phyloP scores from a whole-genome alignment of 2,797 vertebrate genomes.

The Schizopygopsis pylzovi region DNA sequence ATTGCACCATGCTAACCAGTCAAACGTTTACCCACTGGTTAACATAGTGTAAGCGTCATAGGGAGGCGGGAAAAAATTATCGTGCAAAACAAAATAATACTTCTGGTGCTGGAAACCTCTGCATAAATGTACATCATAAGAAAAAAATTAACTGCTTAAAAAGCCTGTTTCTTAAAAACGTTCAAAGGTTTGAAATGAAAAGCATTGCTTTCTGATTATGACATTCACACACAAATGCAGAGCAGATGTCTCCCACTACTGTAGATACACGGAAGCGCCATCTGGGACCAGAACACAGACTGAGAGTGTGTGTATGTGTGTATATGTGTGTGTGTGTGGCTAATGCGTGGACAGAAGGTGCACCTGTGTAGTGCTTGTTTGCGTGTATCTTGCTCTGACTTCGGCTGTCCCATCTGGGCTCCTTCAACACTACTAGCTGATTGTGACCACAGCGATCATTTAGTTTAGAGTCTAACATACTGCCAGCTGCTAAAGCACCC shows the following conservation, averaged over 20 bases:
- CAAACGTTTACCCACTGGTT: background rate
- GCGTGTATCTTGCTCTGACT: constrained; percentile 47
- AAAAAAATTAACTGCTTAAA: background rate
- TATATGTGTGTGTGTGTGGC: constrained; percentile 52
- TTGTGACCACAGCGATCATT: background rate
- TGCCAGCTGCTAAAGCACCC: background rate
- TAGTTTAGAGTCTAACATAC: constrained; percentile 16
- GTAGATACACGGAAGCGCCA: constrained; percentile 78
- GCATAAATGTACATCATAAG: background rate
- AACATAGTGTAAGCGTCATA: background rate
- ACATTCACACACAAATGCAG: constrained; percentile 59
- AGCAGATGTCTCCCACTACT: constrained; percentile 83
- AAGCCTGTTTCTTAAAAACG: background rate
- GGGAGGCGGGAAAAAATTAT: background rate
- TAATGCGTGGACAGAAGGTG: constrained; percentile 48
- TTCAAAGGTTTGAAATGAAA: constrained; percentile 74
- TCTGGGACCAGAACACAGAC: constrained; percentile 73
- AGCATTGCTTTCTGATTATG: constrained; percentile 71
- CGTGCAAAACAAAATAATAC: background rate
- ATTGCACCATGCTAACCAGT: background rate
- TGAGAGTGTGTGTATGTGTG: constrained; percentile 48
- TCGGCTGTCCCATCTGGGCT: constrained; percentile 23
- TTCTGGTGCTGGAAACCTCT: background rate
- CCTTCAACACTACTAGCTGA: background rate
- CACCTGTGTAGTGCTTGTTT: constrained; percentile 61